Evolutionary conservation across 2,888 invertebrate genomes (phyloP).

Genomic region (Mayetiola destructor): DNA sequence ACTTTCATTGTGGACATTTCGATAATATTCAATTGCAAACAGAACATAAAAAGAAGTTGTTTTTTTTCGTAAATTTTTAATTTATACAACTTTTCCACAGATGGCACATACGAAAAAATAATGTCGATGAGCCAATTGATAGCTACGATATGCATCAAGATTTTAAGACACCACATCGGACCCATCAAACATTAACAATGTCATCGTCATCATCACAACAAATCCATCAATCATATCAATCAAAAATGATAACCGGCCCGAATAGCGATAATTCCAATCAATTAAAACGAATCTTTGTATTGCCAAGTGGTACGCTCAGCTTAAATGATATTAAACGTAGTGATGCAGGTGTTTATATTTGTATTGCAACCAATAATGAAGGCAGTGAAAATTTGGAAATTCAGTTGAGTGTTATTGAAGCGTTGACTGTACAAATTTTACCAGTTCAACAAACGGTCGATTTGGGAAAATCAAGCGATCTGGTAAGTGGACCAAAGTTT

Average conservation of each 20-base stretch:
- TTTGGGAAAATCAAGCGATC: slow-evolving; percentile 62
- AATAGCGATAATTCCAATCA: slow-evolving; percentile 24
- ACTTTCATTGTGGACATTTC: no score
- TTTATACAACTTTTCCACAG: slow-evolving; percentile 27
- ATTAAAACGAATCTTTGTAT: slow-evolving; percentile 34
- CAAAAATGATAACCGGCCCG: neutral
- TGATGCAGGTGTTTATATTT: slow-evolving; percentile 39
- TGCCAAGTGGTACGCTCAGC: slow-evolving; percentile 39
- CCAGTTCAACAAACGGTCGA: slow-evolving; percentile 62
- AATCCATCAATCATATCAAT: neutral
- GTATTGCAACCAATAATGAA: slow-evolving; percentile 40
- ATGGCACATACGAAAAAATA: slow-evolving; percentile 38
- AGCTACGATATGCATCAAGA: slow-evolving; percentile 17
- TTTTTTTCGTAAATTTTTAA: no score
- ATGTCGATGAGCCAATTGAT: slow-evolving; percentile 37
- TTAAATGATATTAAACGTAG: slow-evolving; percentile 37
- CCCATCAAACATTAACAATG: neutral
- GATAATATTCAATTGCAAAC: no score
- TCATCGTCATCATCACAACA: neutral
- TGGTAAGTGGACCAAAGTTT: slow-evolving; percentile 38
- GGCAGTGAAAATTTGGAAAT: slow-evolving; percentile 42
- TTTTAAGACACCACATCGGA: neutral
- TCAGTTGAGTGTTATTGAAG: slow-evolving; percentile 44
- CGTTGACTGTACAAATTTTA: slow-evolving; percentile 60
- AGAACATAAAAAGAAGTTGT: no score